Percentiles rank a stretch among this genome's conserved stretches.
Evolutionary conservation across 2,113 vertebrate species (phyloP).

Genomic region (Uropsilus gracilis): DNA sequence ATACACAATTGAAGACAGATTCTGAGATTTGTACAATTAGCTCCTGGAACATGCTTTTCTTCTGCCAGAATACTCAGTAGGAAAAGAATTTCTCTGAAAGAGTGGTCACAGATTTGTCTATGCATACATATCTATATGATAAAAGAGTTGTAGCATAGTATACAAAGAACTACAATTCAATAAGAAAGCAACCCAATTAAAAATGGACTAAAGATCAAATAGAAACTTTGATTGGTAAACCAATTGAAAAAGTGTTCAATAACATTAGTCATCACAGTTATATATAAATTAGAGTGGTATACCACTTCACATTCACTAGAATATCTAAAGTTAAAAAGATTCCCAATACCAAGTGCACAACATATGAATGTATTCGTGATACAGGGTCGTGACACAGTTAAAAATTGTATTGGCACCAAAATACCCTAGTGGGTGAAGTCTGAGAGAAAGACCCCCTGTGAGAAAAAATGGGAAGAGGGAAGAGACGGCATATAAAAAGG

Average conservation of each 20-base stretch:
- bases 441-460: too few relatives aligned
- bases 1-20: constrained; percentile 62
- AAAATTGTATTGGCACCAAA: too few relatives aligned
- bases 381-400: too few relatives aligned
- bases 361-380: background rate
- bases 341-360: background rate
- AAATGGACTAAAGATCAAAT: background rate
- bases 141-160: constrained; percentile 3
- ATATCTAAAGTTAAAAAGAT: background rate
- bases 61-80: background rate
- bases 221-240: background rate
- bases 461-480: too few relatives aligned
- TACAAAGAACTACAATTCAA: background rate
- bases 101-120: background rate
- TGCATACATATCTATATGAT: background rate
- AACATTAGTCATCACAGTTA: background rate
- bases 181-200: constrained; percentile 2
- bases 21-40: constrained; percentile 11
- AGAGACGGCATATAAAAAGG: too few relatives aligned
- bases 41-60: constrained; percentile 1
- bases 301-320: background rate
- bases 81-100: constrained; percentile 36
- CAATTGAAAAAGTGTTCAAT: background rate
- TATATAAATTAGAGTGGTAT: background rate
- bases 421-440: too few relatives aligned